Evolutionary conservation across 1,140 invertebrate genomes (phyloP), one percentile per base, ranked within the genome.

Genomic region (Cecropterus lyciades): DNA sequence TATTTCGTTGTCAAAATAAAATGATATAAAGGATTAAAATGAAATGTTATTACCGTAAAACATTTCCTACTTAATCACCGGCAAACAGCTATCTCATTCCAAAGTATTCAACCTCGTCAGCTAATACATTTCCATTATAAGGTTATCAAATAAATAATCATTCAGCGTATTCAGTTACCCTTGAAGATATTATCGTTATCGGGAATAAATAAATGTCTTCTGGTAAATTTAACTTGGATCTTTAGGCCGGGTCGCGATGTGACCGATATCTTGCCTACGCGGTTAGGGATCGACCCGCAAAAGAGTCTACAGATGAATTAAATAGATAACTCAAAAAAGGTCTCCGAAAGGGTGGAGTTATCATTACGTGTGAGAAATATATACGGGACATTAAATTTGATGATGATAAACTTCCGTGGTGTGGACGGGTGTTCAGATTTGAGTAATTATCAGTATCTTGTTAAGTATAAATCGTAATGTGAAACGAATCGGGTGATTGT

Each of bases 231-330:
- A 92, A 88, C 87, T 81, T 82, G 78, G 81, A 85, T 86, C 81
- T 82, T 79, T 79, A 67, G 78, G 75, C 69, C 75, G 78, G 69
- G 81, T 80, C 80, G 85, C 84, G 85, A 85, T 86, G 83, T 87
- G 85, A 80, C 84, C 81, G 86, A 86, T 90, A 89, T 89, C 81
- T 78, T 79, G 52, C 69, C 57, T 85, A 91, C 83, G 85, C 86
- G 87, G 83, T 84, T 82, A 85, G 82, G 79, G 80, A 70, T 79
- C 75, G 67, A 77, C 77, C 72, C 75, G 73, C 84, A 82, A 84
- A 91, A 90, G 85, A 91, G 84, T 87, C 78, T 77, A 78, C 69
- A 82, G 87, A 91, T 91, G 89, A 89, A 90, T 91, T 88, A 89
- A 91, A 89, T 87, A 88, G 87, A 91, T 91, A 91, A 84, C 72